These are phyloP conservation scores for Thymallus thymallus DNA, from an alignment of 2,113 vertebrate species.

Conservation along the genomic window DNA sequence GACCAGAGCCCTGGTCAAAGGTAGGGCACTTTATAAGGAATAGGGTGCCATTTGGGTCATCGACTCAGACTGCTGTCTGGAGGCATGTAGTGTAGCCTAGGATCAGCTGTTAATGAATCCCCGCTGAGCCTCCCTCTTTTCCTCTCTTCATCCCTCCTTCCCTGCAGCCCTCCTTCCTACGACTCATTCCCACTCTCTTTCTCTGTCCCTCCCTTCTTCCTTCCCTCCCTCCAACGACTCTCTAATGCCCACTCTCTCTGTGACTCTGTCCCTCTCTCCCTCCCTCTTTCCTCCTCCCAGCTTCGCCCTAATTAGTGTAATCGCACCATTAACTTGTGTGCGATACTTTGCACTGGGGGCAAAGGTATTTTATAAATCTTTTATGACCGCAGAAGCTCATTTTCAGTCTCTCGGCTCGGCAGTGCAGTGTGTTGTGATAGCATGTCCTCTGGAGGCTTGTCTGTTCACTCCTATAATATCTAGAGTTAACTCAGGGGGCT, in stretches of 20 bases:
- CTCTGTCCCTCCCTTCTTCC: too few relatives aligned
- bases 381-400: slow-evolving; percentile 7
- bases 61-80: background rate
- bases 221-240: too few relatives aligned
- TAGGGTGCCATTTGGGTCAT: background rate
- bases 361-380: slow-evolving; percentile 48
- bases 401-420: background rate
- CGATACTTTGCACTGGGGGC: slow-evolving; percentile 38
- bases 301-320: slow-evolving; percentile 35
- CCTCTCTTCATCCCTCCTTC: background rate
- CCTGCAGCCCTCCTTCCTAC: too few relatives aligned
- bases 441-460: slow-evolving; percentile 1
- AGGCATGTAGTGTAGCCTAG: background rate
- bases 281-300: slow-evolving; percentile 1
- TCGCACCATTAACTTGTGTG: slow-evolving; percentile 33
- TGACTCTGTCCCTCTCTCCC: background rate
- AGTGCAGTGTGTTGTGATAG: slow-evolving; percentile 15
- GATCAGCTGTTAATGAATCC: slow-evolving; percentile 11
- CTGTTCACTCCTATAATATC: slow-evolving; percentile 11
- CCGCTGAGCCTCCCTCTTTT: background rate
- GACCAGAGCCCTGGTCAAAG: too few relatives aligned
- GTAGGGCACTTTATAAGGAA: too few relatives aligned
- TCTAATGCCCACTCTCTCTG: background rate
- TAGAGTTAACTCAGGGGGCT: slow-evolving; percentile 17
- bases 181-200: background rate